Evolutionary conservation across 1,140 invertebrate species (phyloP).

Genomic region (Drosophila novamexicana): DNA sequence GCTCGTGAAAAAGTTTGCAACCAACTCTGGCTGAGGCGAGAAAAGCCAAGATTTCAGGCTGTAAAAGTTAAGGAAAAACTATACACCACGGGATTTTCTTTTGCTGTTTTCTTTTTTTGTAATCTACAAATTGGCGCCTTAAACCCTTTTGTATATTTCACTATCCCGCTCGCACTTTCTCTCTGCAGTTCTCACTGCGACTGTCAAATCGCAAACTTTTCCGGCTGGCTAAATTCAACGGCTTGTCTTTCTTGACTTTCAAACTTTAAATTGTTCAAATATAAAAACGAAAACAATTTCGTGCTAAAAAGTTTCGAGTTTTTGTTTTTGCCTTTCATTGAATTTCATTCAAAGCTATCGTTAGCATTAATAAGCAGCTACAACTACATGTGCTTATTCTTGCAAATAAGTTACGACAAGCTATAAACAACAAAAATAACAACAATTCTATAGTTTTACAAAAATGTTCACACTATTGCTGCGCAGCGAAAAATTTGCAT

Average conservation of each 20-base stretch:
- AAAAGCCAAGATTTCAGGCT: constrained; percentile 10
- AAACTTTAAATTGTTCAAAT: constrained; percentile 51
- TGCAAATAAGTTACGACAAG: neutral
- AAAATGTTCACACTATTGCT: constrained; percentile 3
- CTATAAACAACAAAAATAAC: neutral
- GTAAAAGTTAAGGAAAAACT: constrained; percentile 18
- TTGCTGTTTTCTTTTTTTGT: constrained; percentile 31
- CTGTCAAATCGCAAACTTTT: constrained; percentile 58
- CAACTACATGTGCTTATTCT: neutral
- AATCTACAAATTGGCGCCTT: constrained; percentile 70
- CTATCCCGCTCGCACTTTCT: neutral
- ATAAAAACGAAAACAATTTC: constrained; percentile 27
- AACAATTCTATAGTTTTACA: constrained; percentile 1
- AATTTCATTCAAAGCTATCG: constrained; percentile 26
- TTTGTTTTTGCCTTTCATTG: constrained; percentile 11
- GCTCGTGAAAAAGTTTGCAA: constrained; percentile 8
- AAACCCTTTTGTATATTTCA: constrained; percentile 31
- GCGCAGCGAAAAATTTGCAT: constrained; percentile 15
- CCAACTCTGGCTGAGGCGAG: neutral
- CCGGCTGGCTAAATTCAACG: constrained; percentile 36
- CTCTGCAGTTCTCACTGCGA: neutral
- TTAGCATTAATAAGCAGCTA: constrained; percentile 9
- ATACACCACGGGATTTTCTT: constrained; percentile 11
- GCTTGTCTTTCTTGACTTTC: constrained; percentile 45
- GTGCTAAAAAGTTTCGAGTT: constrained; percentile 11